phyloP scores from a whole-genome alignment of 2,113 vertebrate species.

The Oryzias melastigma region DNA sequence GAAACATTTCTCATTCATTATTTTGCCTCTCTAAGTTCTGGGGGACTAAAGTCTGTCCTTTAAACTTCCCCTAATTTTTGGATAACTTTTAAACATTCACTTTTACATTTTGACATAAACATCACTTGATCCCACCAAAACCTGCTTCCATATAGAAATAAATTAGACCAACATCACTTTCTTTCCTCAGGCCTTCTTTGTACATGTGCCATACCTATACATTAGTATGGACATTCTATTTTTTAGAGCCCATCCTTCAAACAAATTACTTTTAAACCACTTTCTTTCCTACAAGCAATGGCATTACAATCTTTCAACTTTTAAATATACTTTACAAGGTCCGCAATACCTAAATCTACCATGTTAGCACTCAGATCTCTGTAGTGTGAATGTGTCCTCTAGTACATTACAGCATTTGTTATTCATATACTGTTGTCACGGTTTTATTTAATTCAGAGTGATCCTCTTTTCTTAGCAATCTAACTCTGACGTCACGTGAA shows the following conservation, averaged over 20 bases:
- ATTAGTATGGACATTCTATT: constrained; percentile 37
- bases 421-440: constrained; percentile 45
- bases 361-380: background rate
- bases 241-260: background rate
- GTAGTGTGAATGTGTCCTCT: constrained; percentile 17
- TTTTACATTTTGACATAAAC: constrained; percentile 27
- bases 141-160: constrained; percentile 70
- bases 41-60: background rate
- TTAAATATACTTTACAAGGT: constrained; percentile 39
- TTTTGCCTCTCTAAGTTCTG: background rate
- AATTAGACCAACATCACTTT: constrained; percentile 62
- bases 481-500: too few relatives aligned
- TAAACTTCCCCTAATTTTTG: constrained; percentile 1
- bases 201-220: constrained; percentile 42
- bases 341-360: constrained; percentile 20
- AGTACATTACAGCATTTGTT: constrained; percentile 43
- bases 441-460: constrained; percentile 22
- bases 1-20: constrained; percentile 2
- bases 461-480: constrained; percentile 13
- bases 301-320: constrained; percentile 17
- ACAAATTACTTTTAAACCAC: background rate
- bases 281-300: too few relatives aligned
- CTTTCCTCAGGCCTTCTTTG: constrained; percentile 26
- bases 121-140: constrained; percentile 31
- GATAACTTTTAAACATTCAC: constrained; percentile 24